Percentiles rank a stretch among this genome's conserved stretches.
phyloP scores from a whole-genome alignment of 2,888 invertebrate genomes.

The Acronicta alni region DNA sequence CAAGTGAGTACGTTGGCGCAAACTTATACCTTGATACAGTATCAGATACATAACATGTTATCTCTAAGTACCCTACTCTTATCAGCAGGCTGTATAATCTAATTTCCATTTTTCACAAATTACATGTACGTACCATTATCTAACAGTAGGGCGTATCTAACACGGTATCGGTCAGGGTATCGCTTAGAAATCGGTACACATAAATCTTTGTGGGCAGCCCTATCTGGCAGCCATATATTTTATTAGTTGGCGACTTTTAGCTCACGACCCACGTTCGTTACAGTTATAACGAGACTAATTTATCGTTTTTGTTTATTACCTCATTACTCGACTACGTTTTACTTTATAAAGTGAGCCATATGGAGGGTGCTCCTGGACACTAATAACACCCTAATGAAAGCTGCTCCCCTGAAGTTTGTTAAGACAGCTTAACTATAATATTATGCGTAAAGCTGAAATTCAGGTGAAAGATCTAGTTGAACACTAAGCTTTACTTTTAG shows the following conservation, averaged over 20 bases:
- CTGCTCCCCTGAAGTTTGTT: constrained; percentile 35
- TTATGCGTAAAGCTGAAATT: constrained; percentile 28
- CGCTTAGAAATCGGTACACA: constrained; percentile 72
- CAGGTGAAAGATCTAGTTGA: background rate
- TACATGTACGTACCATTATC: constrained; percentile 33
- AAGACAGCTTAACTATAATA: background rate
- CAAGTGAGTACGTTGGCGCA: too few relatives aligned
- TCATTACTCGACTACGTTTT: too few relatives aligned
- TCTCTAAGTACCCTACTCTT: too few relatives aligned
- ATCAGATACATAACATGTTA: too few relatives aligned
- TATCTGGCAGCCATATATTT: constrained; percentile 75
- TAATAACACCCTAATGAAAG: constrained; percentile 48
- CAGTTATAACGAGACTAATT: constrained; percentile 80
- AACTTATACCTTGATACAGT: too few relatives aligned
- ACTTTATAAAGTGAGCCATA: constrained; percentile 39
- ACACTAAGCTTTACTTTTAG: too few relatives aligned
- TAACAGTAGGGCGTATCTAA: constrained; percentile 48
- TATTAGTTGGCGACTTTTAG: constrained; percentile 77
- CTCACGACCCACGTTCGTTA: constrained; percentile 72
- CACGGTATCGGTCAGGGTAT: constrained; percentile 68
- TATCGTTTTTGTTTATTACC: constrained; percentile 65
- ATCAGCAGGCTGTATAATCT: constrained; percentile 23
- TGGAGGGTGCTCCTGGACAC: constrained; percentile 42
- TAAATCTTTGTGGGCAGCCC: constrained; percentile 73
- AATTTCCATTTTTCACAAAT: constrained; percentile 48